Evolutionary conservation across 2,113 vertebrate genomes (phyloP).

Genomic region (Sander lucioperca): DNA sequence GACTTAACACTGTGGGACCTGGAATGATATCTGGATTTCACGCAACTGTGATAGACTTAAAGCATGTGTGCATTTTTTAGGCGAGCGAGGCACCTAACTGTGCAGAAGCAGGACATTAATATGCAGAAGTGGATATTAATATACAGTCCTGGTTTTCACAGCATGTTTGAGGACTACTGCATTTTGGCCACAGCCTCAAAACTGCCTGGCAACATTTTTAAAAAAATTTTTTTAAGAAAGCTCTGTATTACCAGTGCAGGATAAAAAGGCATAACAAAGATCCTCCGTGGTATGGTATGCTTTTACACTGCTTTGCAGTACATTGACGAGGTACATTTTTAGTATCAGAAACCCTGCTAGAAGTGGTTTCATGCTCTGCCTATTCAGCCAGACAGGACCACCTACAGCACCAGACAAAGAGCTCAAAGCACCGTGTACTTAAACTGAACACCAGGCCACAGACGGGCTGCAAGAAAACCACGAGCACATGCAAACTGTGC

Average conservation of each 20-base stretch:
- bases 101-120: background rate
- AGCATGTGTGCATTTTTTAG: background rate
- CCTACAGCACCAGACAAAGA: slow-evolving; percentile 61
- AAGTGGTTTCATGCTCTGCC: slow-evolving; percentile 39
- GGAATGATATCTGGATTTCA: slow-evolving; percentile 11
- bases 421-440: slow-evolving; percentile 1
- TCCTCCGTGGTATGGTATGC: slow-evolving; percentile 2
- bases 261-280: slow-evolving; percentile 2
- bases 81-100: background rate
- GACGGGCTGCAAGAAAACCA: background rate
- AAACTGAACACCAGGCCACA: background rate
- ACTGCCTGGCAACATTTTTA: background rate
- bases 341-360: slow-evolving; percentile 18
- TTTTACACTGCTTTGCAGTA: background rate
- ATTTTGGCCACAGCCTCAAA: background rate
- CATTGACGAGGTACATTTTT: slow-evolving; percentile 33
- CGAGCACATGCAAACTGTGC: background rate
- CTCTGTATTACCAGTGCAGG: too few species aligned
- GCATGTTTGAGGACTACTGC: background rate
- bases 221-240: too few species aligned
- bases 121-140: background rate
- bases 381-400: slow-evolving; percentile 45
- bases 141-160: background rate
- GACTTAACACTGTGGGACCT: slow-evolving; percentile 11
- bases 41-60: slow-evolving; percentile 8